Percentiles rank a stretch among this genome's conserved stretches.
phyloP scores from a whole-genome alignment of 2,113 vertebrate species.

The Grammomys surdaster region DNA sequence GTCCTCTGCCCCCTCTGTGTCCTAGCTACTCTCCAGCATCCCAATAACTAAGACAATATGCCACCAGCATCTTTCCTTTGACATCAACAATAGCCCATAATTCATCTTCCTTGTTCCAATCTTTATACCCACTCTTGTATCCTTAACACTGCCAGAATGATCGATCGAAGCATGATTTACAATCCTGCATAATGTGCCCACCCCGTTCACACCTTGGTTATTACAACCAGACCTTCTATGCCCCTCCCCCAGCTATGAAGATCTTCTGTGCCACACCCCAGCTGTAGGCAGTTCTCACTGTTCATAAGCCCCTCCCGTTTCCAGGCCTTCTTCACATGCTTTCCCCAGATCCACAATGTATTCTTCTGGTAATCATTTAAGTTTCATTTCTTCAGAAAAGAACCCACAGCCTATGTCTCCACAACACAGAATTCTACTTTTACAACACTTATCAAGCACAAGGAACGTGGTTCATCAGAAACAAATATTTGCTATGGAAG shows the following conservation, averaged over 20 bases:
- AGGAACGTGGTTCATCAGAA: neutral
- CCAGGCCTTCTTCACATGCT: neutral
- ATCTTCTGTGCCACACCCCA: neutral
- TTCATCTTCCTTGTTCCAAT: neutral
- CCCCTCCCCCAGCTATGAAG: neutral
- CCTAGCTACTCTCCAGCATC: neutral
- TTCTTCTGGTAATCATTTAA: neutral
- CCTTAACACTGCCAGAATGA: neutral
- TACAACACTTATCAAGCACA: neutral
- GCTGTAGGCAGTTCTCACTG: neutral
- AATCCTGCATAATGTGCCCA: neutral
- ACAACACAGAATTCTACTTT: neutral
- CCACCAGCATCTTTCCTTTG: neutral
- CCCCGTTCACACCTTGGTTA: neutral
- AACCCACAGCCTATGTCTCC: neutral
- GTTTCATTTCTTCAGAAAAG: constrained; percentile 25
- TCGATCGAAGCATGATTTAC: neutral
- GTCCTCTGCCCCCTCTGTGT: neutral
- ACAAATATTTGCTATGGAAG: neutral
- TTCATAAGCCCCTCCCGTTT: neutral
- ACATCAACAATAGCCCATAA: neutral
- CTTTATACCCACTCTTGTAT: neutral
- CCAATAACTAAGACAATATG: neutral
- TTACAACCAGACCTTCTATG: neutral
- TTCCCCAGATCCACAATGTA: neutral